These are phyloP conservation scores for Drosophila parabipectinata DNA, from an alignment of 1,140 invertebrate species.

Conservation along the genomic window DNA sequence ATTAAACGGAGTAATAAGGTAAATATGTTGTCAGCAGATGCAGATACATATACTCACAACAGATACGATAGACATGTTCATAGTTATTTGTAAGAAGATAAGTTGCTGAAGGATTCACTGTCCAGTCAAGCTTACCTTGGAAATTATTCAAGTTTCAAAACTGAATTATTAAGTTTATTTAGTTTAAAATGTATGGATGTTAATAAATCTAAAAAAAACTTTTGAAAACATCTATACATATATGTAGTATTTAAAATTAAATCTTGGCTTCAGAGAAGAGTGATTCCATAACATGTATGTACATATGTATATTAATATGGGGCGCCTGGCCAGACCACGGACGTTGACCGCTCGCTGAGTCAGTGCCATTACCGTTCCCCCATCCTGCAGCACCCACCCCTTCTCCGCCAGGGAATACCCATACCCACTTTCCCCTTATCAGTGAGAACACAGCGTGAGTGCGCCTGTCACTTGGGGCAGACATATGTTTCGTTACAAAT, in stretches of 20 bases:
- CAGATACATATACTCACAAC: slow-evolving; percentile 17
- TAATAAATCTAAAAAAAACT: too few relatives aligned
- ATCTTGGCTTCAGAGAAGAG: too few relatives aligned
- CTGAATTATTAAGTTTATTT: too few relatives aligned
- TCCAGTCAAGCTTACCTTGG: too few relatives aligned
- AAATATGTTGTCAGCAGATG: slow-evolving; percentile 47
- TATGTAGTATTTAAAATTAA: not conserved
- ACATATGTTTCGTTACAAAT: slow-evolving; percentile 80
- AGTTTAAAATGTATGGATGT: too few relatives aligned
- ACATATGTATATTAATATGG: slow-evolving; percentile 18
- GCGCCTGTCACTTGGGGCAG: slow-evolving; percentile 75
- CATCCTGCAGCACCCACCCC: not conserved
- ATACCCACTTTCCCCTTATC: slow-evolving; percentile 43
- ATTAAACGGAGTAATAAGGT: slow-evolving; percentile 57
- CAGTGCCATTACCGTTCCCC: slow-evolving; percentile 12
- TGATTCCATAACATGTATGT: slow-evolving; percentile 2
- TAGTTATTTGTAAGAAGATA: slow-evolving; percentile 36
- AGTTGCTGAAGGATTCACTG: slow-evolving; percentile 16
- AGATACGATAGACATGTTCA: slow-evolving; percentile 21
- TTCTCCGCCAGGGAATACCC: not conserved
- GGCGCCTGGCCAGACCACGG: slow-evolving; percentile 19
- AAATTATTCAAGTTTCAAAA: too few relatives aligned
- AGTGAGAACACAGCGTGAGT: slow-evolving; percentile 61
- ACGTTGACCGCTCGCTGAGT: slow-evolving; percentile 66
- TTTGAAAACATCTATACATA: not conserved